Evolutionary conservation across 1,140 invertebrate genomes (phyloP), one percentile per base, ranked within the genome.

Genomic region (Hesperophylax magnus): DNA sequence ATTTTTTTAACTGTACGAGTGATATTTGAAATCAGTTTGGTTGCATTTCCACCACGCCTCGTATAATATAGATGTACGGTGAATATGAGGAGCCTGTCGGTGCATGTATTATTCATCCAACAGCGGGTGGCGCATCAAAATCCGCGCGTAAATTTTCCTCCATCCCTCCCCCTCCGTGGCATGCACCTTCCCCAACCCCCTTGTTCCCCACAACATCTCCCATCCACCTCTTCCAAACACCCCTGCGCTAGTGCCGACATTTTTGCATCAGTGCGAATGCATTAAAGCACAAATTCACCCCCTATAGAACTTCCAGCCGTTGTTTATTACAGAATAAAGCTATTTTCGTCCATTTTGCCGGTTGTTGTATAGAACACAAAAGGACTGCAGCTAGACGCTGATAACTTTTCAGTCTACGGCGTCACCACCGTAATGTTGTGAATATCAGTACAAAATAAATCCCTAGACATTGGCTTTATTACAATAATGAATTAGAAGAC

Each of bases 51-150:
- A 52, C 17, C 52, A 14, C 9, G 24, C 69, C 69, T 72, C 69
- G 53, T 72, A 72, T 72, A 72, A 53, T 54, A 54, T 54, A 72
- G n/a, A 53, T 54, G 52, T 54, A 14, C 69, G 47, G 47, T 54
- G 69, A 76, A 58, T 76, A 76, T 76, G 56, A 56, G 54, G n/a
- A 76, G 72, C 54, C 60, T 31, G 72, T 60, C 27, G 72, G 34
- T 58, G 72, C 72, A 39, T 76, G 56, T 56, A 76, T 76, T 76
- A 76, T 76, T 76, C 72, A 76, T 27, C 34, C 27, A 15, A 52
- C 69, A 72, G 47, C 72, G 72, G 72, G 72, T 39, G 72, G 72
- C 56, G 72, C 72, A 76, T 76, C 72, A 76, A 76, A 76, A 58
- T 60, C 56, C 72, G 72, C 72, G 72, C 72, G 72, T 76, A 76